Evolutionary conservation across 2,888 invertebrate genomes (phyloP).

Genomic region (Mactromeris polynyma): DNA sequence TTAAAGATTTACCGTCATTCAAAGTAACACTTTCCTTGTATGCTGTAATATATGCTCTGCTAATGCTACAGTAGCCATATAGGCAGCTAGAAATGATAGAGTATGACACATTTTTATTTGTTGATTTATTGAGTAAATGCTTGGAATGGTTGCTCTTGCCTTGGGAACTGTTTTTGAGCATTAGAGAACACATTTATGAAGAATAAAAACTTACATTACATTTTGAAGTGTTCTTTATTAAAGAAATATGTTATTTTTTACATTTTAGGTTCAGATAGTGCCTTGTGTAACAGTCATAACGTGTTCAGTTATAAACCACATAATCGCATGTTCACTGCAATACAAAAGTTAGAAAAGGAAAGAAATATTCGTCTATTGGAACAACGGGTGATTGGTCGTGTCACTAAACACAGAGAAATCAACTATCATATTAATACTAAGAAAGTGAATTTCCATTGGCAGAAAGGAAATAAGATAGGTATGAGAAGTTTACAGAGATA

Average conservation of each 20-base stretch:
- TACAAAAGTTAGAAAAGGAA: conserved; percentile 90
- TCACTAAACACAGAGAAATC: conserved; percentile 89
- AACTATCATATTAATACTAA: conserved; percentile 92
- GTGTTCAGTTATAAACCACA: conserved; percentile 68
- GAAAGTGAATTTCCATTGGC: conserved; percentile 97
- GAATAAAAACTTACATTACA: too few species aligned
- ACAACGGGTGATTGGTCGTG: conserved; percentile 90
- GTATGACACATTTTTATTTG: too few species aligned
- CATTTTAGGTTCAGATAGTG: conserved; percentile 25
- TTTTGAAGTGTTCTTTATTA: background rate
- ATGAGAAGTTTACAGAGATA: conserved; percentile 26
- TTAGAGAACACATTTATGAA: too few species aligned
- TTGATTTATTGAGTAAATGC: too few species aligned
- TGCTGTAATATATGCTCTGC: too few species aligned
- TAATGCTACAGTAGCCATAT: too few species aligned
- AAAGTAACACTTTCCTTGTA: too few species aligned
- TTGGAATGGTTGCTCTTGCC: too few species aligned
- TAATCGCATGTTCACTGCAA: conserved; percentile 87
- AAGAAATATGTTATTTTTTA: conserved; percentile 26
- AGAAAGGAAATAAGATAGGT: conserved; percentile 95
- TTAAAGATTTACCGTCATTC: too few species aligned
- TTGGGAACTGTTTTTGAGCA: too few species aligned
- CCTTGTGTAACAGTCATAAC: conserved; percentile 38
- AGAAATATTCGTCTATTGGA: conserved; percentile 90
- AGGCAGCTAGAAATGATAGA: too few species aligned